Percentiles rank a stretch among this genome's conserved stretches.
Evolutionary conservation across 2,797 vertebrate species (phyloP).

Genomic region (Hippocampus kuda): DNA sequence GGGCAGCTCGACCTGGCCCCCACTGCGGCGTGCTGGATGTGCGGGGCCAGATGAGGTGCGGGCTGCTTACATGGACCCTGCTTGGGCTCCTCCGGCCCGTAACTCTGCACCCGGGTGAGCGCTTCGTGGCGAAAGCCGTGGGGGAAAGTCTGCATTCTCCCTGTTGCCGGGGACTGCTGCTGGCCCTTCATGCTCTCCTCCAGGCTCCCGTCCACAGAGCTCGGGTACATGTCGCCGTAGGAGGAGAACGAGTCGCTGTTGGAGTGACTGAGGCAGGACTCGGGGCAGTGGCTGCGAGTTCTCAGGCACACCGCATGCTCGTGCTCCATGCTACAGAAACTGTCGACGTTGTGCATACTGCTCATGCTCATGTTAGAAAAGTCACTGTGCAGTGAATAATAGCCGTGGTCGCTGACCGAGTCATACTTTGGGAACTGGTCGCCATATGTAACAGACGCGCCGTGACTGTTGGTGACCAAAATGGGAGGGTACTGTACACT

Average conservation of each 20-base stretch:
- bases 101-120: conserved; percentile 87
- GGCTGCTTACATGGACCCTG: conserved; percentile 79
- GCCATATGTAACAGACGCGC: conserved; percentile 83
- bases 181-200: conserved; percentile 82
- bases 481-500: conserved; percentile 97
- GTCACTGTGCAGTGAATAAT: conserved; percentile 94
- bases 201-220: conserved; percentile 80
- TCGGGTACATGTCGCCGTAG: conserved; percentile 86
- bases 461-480: conserved; percentile 95
- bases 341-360: conserved; percentile 86
- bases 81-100: conserved; percentile 86
- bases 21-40: conserved; percentile 77
- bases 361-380: conserved; percentile 92
- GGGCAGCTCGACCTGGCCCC: conserved; percentile 87
- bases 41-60: conserved; percentile 79
- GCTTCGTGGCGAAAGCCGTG: conserved; percentile 92
- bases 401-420: conserved; percentile 88
- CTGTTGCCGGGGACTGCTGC: conserved; percentile 75
- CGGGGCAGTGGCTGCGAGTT: conserved; percentile 82
- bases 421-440: conserved; percentile 96
- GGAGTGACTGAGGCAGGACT: conserved; percentile 87
- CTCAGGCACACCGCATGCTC: conserved; percentile 80
- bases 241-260: conserved; percentile 92
- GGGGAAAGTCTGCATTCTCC: conserved; percentile 82
- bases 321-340: conserved; percentile 87